Evolutionary conservation across 2,888 invertebrate species (phyloP), one percentile per base, ranked within the genome.

Genomic region (Erpobdella octoculata): DNA sequence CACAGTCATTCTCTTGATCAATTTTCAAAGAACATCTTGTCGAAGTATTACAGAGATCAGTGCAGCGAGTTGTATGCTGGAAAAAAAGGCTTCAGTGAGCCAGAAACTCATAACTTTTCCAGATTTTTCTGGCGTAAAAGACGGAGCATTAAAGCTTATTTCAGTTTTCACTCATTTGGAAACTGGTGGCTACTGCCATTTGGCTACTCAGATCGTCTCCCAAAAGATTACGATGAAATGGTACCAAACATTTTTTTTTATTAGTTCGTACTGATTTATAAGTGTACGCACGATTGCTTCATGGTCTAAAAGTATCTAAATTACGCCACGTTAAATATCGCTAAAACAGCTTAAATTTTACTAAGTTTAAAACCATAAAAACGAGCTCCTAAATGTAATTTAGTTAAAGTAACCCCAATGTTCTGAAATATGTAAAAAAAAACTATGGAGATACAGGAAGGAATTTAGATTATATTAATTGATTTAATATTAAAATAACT

Each of bases 121-220:
- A 69, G 73, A 37, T 71, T 53, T 33, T 37, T 75, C 36, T 77
- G 85, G 1, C 81, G 85, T 1, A 79, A 87, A 33, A 83, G 86
- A 25, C 25, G 61, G 36, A 35, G 28, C 21, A 46, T 76, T n/a
- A 68, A 75, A 41, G 36, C 72, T 48, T 74, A 89, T 79, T 78
- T 91, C 5, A 88, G 69, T 4, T 70, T 75, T 2, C 75, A 75
- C 67, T 69, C 75, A 25, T 75, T 73, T 71, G 67, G 71, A 4
- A 74, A 75, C 69, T 58, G 75, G 67, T 75, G 73, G 73, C 70
- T 75, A 15, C 41, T 68, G 25, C 75, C 75, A 5, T 75, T 71
- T 72, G 75, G 67, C 31, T 74, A 70, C 62, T 66, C 70, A 6
- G 36, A 12, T 8, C 25, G 41, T 28, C 70, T 41, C 9, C 71